These are phyloP conservation scores for Slavum lentiscoides DNA, from an alignment of 2,888 invertebrate genomes.

Conservation along the genomic window DNA sequence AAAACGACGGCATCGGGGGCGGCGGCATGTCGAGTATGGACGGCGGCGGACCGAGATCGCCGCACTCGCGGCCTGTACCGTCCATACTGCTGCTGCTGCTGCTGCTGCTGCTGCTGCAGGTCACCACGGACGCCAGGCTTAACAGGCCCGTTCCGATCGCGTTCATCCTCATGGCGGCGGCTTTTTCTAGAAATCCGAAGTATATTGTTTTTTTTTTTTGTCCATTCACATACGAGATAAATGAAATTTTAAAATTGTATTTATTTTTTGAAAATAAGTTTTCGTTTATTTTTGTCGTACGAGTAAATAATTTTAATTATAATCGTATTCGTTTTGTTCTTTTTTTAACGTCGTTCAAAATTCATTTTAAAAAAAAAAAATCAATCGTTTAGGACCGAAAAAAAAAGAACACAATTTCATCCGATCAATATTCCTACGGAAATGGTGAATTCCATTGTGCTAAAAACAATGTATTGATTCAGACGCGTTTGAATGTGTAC, in stretches of 20 bases:
- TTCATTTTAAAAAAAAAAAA: slow-evolving; percentile 1
- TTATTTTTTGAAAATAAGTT: too few relatives aligned
- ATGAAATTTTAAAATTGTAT: too few relatives aligned
- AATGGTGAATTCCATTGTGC: slow-evolving; percentile 21
- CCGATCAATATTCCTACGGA: not conserved
- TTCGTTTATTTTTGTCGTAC: too few relatives aligned
- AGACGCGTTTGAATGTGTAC: not conserved
- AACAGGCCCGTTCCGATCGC: slow-evolving; percentile 14
- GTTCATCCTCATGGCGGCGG: not conserved
- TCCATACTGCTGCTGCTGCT: slow-evolving; percentile 56
- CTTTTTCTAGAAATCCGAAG: not conserved
- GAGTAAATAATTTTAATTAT: too few relatives aligned
- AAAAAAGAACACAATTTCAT: not conserved
- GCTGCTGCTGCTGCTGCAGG: slow-evolving; percentile 57
- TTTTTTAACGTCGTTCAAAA: slow-evolving; percentile 15
- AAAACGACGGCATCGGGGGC: slow-evolving; percentile 79
- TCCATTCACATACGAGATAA: too few relatives aligned
- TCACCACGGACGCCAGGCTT: slow-evolving; percentile 19
- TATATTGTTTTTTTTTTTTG: not conserved
- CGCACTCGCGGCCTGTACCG: slow-evolving; percentile 59
- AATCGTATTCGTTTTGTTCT: not conserved
- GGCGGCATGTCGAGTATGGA: slow-evolving; percentile 82
- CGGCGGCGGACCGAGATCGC: slow-evolving; percentile 73
- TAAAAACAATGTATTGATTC: slow-evolving; percentile 9
- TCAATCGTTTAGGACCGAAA: not conserved